Conservation (phyloP, 2,888 invertebrate genomes). For the Acanthoscelides obtectus region DNA sequence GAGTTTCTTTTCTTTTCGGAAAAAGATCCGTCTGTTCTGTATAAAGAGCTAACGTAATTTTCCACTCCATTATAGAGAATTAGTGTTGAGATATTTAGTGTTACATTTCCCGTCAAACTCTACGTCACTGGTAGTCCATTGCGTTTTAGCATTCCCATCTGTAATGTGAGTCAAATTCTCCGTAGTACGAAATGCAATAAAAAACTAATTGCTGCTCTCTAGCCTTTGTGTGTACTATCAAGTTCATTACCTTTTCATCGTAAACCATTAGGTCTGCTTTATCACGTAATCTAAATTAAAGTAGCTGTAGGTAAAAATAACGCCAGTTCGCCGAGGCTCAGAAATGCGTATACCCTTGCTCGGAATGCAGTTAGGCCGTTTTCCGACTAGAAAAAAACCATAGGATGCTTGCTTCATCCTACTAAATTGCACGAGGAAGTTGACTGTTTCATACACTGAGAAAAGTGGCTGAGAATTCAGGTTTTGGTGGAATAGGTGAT, state of each 20-base stretch:
- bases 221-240: background rate
- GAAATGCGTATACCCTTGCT: slow-evolving; percentile 25
- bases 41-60: too few species aligned
- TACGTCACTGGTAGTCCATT: background rate
- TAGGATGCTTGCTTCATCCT: background rate
- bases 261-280: slow-evolving; percentile 13
- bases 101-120: background rate
- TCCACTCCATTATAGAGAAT: too few species aligned
- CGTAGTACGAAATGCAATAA: background rate
- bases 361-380: slow-evolving; percentile 24
- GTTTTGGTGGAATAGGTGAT: too few species aligned
- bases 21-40: too few species aligned
- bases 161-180: background rate
- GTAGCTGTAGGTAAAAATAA: slow-evolving; percentile 22
- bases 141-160: background rate
- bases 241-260: background rate
- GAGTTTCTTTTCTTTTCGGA: too few species aligned
- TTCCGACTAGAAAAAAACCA: background rate
- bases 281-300: slow-evolving; percentile 29
- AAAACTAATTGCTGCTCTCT: background rate
- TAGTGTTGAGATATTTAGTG: too few species aligned
- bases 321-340: slow-evolving; percentile 23
- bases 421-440: background rate
- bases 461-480: too few species aligned
- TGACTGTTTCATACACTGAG: background rate